phyloP scores from a whole-genome alignment of 2,113 vertebrate genomes.

The Tringa solitaria region DNA sequence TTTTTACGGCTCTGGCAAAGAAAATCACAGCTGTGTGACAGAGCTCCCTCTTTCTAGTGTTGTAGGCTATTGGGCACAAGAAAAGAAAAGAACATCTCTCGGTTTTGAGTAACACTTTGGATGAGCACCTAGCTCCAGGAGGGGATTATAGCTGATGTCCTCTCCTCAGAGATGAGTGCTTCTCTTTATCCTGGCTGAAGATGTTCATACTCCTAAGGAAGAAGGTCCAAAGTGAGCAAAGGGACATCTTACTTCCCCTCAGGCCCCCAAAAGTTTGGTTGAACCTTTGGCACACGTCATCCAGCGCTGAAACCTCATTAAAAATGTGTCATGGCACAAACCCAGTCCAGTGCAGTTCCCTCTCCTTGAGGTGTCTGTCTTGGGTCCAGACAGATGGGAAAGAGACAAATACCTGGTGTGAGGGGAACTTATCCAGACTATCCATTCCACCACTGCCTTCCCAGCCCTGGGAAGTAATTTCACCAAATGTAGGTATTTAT shows the following conservation, averaged over 20 bases:
- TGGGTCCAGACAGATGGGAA: not conserved
- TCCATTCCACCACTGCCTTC: not conserved
- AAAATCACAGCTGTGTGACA: not conserved
- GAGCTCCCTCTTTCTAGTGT: not conserved
- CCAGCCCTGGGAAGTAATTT: not conserved
- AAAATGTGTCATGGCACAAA: not conserved
- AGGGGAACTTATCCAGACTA: not conserved
- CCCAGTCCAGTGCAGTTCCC: not conserved
- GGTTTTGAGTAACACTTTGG: not conserved
- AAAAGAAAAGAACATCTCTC: accelerated
- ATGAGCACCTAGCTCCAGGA: not conserved
- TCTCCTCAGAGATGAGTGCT: not conserved
- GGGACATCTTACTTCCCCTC: not conserved
- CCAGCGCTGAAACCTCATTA: not conserved
- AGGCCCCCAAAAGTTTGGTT: not conserved
- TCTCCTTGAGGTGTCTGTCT: not conserved
- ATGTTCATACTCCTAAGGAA: not conserved
- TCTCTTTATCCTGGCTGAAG: not conserved
- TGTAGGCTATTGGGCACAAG: not conserved
- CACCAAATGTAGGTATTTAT: not conserved
- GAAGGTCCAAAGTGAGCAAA: not conserved
- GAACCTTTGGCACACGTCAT: not conserved
- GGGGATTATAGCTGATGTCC: not conserved
- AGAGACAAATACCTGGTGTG: not conserved
- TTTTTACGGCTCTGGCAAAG: not conserved